Conservation (phyloP, 2,888 invertebrate genomes). For the Rhingia rostrata region DNA sequence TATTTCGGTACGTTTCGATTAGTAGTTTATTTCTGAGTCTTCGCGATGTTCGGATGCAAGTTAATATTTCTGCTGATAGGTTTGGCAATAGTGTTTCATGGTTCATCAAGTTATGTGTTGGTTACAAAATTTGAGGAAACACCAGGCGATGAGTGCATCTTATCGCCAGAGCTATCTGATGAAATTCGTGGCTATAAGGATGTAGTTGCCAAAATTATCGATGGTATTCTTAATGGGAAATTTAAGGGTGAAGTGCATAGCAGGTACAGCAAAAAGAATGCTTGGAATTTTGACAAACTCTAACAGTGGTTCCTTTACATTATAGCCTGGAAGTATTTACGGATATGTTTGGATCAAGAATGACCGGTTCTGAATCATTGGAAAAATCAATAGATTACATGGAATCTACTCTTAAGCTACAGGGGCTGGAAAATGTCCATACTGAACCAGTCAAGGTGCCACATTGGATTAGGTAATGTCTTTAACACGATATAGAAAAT, state of each 20-base stretch:
- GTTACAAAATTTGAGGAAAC: constrained; percentile 38
- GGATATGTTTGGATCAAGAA: constrained; percentile 86
- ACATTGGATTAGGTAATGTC: constrained; percentile 83
- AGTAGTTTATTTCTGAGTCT: constrained; percentile 14
- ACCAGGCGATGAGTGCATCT: constrained; percentile 75
- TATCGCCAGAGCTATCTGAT: constrained; percentile 83
- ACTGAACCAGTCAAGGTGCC: constrained; percentile 87
- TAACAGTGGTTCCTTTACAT: not conserved
- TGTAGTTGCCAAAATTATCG: constrained; percentile 84
- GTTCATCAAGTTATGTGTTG: constrained; percentile 45
- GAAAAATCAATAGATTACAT: constrained; percentile 89
- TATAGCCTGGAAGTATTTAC: constrained; percentile 80
- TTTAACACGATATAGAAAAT: not conserved
- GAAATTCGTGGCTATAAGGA: constrained; percentile 86
- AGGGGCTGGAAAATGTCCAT: constrained; percentile 87
- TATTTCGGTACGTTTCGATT: not conserved
- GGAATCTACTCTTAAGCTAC: constrained; percentile 81
- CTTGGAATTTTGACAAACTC: not conserved
- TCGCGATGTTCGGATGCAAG: constrained; percentile 44
- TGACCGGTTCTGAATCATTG: constrained; percentile 86
- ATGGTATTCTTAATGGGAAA: constrained; percentile 84
- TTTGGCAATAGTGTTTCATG: constrained; percentile 30
- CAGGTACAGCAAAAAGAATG: constrained; percentile 81
- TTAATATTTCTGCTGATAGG: constrained; percentile 19
- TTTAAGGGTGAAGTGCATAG: constrained; percentile 85